Base-by-base conservation (phyloP, 2,797 vertebrate genomes). In the Tympanoctomys barrerae region DNA sequence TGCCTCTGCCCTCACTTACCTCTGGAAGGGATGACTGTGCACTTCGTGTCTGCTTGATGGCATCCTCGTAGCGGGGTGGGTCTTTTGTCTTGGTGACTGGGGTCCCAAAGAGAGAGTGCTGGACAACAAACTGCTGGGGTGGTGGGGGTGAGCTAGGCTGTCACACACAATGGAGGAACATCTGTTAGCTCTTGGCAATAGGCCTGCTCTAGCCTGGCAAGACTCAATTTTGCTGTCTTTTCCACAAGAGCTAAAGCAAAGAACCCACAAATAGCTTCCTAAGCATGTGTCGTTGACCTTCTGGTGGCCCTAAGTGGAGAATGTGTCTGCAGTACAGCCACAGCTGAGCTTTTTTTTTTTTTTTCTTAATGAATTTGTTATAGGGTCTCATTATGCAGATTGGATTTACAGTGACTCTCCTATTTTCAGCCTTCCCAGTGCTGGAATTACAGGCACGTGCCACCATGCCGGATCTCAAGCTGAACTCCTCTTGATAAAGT, bases 41-140 rank as follows among this genome's bases (percentile, higher is more conserved):
- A 16, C 96, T 98, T 87, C 99, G 99, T 0, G 99, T 99, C 98
- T 99, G 99, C 97, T 99, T 99, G 70, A 99, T 99, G 52, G 99
- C 99, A 80, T 99, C 99, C 98, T 99, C 99, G 0, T 99, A 99
- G 91, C 99, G 99, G 28, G 99, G 99, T 0, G 99, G 99, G 96
- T 99, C 99, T 98, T 99, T 99, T 66, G 98, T 98, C 98, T 99
- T 99, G 82, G 99, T 98, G 88, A 97, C 96, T 0, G 98, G 98
- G 97, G 96, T 99, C 81, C 98, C 98, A 96, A 99, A 99, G 49
- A 99, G 98, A 22, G 98, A 91, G 88, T 98, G 98, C 97, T 98
- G 98, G 97, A 98, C 94, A n/a, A 98, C 91, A 16, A 98, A 99
- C 46, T 97, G 97, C 75, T 98, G 98, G n/a, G 98, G 95, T 57